Base-by-base conservation (phyloP, 2,888 invertebrate genomes). In the Caprella mutica region DNA sequence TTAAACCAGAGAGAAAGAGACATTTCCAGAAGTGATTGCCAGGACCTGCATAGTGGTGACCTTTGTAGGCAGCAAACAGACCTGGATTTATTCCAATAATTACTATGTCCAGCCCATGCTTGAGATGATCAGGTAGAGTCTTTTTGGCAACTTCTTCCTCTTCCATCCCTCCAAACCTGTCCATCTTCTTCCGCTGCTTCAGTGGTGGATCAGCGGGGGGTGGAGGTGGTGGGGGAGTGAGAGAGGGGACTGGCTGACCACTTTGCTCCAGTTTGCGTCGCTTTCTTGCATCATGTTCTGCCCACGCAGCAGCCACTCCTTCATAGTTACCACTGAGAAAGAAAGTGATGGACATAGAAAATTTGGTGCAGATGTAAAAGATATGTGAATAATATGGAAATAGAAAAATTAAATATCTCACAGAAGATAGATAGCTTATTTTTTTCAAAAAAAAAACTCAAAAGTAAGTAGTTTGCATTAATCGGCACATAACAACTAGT, bases 1-100 rank as follows among this genome's bases (percentile, higher is more conserved):
- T 94, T 58, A 97, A 79, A 6, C 94, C 94, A 48, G 93, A 90
- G 67, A 94, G 77, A 75, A 89, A 93, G 65, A 96, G 77, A 73
- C 94, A 96, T 78, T 94, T 94, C 96, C 82, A 97, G 77, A 97
- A 96, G 77, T 97, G 97, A 77, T 97, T 97, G 44, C 96, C 96
- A 44, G 94, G 94, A 52, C 96, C 96, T 54, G 96, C 94, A 78
- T 97, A 97, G 76, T 97, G 94, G 76, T 96, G 96, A 3, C 94
- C 94, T 75, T 93, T 92, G 77, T 91, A 93, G 66, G 96, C 96
- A 67, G 96, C 94, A 77, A 91, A 92, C 69, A 94, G 77, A 2
- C 96, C 94, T 12, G 96, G 96, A 78, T 97, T 97, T 69, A 96
- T 94, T 67, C 96, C 96, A 77, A 97, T 89, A 80, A 96, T 93